Evolutionary conservation across 2,888 invertebrate genomes (phyloP).

Genomic region (Lepidocyrtinus sp.): DNA sequence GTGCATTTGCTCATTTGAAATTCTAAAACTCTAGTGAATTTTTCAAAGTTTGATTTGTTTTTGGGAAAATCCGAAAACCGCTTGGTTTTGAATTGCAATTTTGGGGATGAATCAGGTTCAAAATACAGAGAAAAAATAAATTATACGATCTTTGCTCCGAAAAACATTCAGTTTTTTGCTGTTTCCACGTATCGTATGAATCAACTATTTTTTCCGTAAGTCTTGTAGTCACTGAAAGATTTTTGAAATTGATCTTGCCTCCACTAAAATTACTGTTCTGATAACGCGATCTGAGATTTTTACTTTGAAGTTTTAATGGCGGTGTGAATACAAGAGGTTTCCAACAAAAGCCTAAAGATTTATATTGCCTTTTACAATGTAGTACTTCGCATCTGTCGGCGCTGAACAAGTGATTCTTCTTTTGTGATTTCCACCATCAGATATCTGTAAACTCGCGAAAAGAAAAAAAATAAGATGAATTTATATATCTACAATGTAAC

Average conservation of each 20-base stretch:
- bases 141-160: no score
- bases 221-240: constrained; percentile 9
- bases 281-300: constrained; percentile 13
- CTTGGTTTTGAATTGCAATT: background rate
- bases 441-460: constrained; percentile 31
- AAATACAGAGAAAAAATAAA: no score
- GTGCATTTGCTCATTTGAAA: constrained; percentile 2
- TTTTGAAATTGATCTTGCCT: background rate
- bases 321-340: background rate
- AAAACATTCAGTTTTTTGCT: no score
- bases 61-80: background rate
- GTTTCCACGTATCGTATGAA: background rate
- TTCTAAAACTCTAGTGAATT: background rate
- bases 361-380: constrained; percentile 24
- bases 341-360: no score
- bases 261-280: constrained; percentile 12
- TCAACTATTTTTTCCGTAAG: background rate
- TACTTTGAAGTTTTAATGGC: constrained; percentile 49
- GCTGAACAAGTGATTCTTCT: background rate
- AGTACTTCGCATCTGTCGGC: constrained; percentile 7
- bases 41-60: constrained; percentile 4
- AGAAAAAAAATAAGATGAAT: constrained; percentile 22
- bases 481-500: constrained; percentile 17
- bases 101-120: no score
- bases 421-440: constrained; percentile 11